A percentile compares a stretch with the other conserved stretches of the same genome.
Evolutionary conservation across 2,797 vertebrate species (phyloP).

Genomic region (Trachops cirrhosus): DNA sequence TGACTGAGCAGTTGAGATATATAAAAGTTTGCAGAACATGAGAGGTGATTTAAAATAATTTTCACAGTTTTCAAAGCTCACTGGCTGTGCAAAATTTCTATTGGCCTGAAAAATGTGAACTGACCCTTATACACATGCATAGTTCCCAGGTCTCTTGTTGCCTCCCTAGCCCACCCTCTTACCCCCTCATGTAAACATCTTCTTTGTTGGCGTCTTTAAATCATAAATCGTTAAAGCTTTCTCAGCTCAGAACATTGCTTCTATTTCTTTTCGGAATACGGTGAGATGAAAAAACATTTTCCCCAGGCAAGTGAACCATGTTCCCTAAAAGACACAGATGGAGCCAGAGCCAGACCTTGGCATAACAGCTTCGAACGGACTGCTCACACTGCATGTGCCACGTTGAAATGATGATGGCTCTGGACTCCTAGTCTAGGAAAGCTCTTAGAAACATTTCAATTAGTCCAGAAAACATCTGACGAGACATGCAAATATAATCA

Average conservation of each 20-base stretch:
- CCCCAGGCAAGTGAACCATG: not conserved
- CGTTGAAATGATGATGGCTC: not conserved
- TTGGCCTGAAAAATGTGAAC: conserved; percentile 4
- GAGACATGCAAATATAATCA: not conserved
- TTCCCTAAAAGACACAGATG: not conserved
- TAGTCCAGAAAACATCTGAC: not conserved
- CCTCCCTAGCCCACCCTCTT: not conserved
- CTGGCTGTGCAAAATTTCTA: not conserved
- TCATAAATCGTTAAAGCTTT: not conserved
- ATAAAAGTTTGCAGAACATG: not conserved
- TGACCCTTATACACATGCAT: not conserved
- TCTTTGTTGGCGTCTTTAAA: not conserved
- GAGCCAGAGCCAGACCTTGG: not conserved
- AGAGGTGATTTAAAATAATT: not conserved
- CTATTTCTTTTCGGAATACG: not conserved
- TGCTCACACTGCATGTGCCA: not conserved
- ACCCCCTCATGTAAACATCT: not conserved
- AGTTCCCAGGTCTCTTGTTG: not conserved
- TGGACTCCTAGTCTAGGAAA: not conserved
- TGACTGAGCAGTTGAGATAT: not conserved
- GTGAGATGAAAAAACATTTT: not conserved
- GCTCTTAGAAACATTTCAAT: not conserved
- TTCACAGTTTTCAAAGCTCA: conserved; percentile 7
- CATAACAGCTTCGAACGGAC: not conserved
- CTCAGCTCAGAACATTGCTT: not conserved